A percentile compares a stretch with the other conserved stretches of the same genome.
Conservation (phyloP, 2,888 invertebrate genomes). For the Lithophane leautieri region DNA sequence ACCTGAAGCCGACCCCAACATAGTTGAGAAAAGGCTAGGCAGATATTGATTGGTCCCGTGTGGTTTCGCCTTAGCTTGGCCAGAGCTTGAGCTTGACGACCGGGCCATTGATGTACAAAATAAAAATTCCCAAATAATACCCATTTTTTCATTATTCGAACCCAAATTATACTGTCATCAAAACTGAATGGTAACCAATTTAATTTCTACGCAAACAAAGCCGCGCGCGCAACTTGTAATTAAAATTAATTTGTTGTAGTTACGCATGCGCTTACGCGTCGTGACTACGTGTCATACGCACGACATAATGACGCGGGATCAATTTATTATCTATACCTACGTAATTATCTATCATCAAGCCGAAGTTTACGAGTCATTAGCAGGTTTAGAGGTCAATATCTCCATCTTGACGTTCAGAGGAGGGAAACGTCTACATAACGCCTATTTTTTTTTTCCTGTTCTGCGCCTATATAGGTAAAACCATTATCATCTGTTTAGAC, state of each 20-base stretch:
- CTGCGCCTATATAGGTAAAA: background rate
- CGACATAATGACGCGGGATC: slow-evolving; percentile 35
- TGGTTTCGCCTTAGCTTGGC: too few species aligned
- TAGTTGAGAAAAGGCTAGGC: background rate
- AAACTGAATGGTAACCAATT: background rate
- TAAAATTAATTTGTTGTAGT: slow-evolving; percentile 11
- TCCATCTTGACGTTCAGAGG: background rate
- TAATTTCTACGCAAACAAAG: background rate
- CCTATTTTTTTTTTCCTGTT: background rate
- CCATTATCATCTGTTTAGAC: background rate
- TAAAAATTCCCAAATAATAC: too few species aligned
- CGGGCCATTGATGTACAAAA: too few species aligned
- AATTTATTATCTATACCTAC: slow-evolving; percentile 12
- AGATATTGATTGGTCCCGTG: too few species aligned
- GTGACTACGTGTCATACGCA: slow-evolving; percentile 15
- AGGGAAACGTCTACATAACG: background rate
- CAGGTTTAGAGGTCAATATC: background rate
- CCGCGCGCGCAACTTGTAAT: slow-evolving; percentile 7
- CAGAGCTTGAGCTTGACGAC: too few species aligned
- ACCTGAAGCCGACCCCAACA: background rate
- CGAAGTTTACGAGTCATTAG: slow-evolving; percentile 8
- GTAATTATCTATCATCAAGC: slow-evolving; percentile 31
- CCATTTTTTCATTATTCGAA: background rate
- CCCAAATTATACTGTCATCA: background rate
- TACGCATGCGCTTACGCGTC: slow-evolving; percentile 19